A percentile compares a stretch with the other conserved stretches of the same genome.
Evolutionary conservation across 2,113 vertebrate genomes (phyloP).

Genomic region (Chamaea fasciata): DNA sequence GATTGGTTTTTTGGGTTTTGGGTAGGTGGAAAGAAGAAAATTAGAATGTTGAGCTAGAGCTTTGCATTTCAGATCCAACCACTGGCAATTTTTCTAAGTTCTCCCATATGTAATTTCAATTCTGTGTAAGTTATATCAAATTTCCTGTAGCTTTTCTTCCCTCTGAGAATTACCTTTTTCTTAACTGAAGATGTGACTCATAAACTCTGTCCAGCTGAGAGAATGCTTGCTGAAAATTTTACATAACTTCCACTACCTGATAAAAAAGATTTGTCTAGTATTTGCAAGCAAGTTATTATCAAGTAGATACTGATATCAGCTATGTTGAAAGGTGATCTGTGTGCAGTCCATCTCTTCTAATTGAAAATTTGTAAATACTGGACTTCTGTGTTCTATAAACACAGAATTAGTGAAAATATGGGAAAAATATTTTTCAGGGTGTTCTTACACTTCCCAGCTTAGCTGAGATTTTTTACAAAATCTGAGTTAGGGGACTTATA

Average conservation of each 20-base stretch:
- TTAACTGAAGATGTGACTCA: neutral
- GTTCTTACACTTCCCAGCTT: neutral
- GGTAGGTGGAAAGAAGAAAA: neutral
- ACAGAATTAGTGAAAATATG: neutral
- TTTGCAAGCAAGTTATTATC: neutral
- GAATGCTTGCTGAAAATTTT: neutral
- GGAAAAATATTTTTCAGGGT: neutral
- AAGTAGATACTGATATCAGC: neutral
- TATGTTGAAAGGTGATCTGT: neutral
- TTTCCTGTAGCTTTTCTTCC: neutral
- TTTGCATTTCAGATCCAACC: neutral
- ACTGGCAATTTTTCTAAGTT: neutral
- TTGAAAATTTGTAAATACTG: neutral
- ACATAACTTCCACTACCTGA: accelerated
- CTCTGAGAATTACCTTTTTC: neutral
- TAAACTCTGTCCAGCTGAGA: neutral
- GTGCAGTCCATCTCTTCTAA: neutral
- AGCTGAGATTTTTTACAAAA: neutral
- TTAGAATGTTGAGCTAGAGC: neutral
- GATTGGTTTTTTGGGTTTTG: neutral
- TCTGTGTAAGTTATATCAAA: accelerated
- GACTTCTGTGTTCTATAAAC: neutral
- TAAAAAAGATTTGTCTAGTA: neutral
- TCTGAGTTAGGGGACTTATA: neutral
- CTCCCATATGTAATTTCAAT: neutral